These are phyloP conservation scores for Chunga burmeisteri DNA, from an alignment of 2,113 vertebrate species.

Conservation along the genomic window DNA sequence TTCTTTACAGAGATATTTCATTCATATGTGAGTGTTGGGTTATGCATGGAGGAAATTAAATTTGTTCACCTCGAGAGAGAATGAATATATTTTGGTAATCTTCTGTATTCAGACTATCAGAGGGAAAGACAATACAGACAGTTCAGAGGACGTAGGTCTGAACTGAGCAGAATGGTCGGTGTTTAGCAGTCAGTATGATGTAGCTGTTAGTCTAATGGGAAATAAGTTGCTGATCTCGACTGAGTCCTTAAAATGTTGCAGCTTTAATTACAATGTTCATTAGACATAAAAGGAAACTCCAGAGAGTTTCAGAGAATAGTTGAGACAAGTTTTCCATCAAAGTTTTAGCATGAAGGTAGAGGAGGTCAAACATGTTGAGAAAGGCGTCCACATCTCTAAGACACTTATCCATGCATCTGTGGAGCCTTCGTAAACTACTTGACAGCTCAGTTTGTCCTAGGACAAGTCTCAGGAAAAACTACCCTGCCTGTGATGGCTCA, in stretches of 20 bases:
- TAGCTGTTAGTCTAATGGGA: background rate
- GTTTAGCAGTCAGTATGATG: background rate
- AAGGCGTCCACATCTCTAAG: background rate
- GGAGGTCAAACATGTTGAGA: background rate
- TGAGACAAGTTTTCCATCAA: background rate
- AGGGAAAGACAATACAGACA: background rate
- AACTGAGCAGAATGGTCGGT: background rate
- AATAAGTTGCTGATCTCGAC: background rate
- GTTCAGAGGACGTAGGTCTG: background rate
- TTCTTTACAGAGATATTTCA: slow-evolving; percentile 1
- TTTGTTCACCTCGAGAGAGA: background rate
- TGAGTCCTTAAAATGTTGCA: background rate
- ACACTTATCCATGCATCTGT: background rate
- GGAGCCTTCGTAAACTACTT: background rate
- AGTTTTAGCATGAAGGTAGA: background rate
- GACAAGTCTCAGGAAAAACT: background rate
- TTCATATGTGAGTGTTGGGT: background rate
- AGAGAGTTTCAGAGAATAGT: background rate
- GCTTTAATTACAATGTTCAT: background rate
- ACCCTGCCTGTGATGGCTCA: background rate
- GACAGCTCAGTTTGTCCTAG: background rate
- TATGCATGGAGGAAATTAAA: background rate
- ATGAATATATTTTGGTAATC: background rate
- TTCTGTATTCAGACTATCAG: background rate
- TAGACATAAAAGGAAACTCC: background rate